These are phyloP conservation scores for Drosophila fulvimacula DNA, from an alignment of 2,888 invertebrate genomes.

Conservation along the genomic window DNA sequence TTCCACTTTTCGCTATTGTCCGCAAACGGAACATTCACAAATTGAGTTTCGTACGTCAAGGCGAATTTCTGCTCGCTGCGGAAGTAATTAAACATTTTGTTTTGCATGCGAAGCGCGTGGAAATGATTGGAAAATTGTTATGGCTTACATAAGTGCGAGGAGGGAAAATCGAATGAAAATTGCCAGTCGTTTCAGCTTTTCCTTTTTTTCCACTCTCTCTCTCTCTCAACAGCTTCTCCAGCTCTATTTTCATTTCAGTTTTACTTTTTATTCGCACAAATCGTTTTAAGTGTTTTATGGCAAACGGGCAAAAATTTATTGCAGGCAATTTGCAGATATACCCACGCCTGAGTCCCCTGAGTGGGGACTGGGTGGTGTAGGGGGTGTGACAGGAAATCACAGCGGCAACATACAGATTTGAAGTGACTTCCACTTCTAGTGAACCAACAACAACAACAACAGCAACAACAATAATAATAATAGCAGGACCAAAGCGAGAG, in stretches of 20 bases:
- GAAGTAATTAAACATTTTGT: slow-evolving; percentile 73
- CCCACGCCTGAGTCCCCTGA: slow-evolving; percentile 12
- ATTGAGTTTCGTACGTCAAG: slow-evolving; percentile 53
- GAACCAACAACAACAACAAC: slow-evolving; percentile 14
- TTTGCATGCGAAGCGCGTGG: slow-evolving; percentile 34
- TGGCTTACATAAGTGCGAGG: slow-evolving; percentile 41
- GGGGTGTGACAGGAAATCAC: slow-evolving; percentile 57
- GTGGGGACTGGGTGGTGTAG: neutral
- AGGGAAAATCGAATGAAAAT: slow-evolving; percentile 42
- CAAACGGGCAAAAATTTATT: slow-evolving; percentile 74
- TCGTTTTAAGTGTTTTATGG: slow-evolving; percentile 79
- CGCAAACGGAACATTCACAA: slow-evolving; percentile 20
- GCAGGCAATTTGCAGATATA: slow-evolving; percentile 74
- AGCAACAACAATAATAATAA: too few relatives aligned
- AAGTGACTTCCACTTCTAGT: slow-evolving; percentile 66
- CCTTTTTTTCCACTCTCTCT: neutral
- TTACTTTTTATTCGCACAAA: slow-evolving; percentile 52
- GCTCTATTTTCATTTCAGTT: slow-evolving; percentile 10
- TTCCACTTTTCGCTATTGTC: slow-evolving; percentile 8
- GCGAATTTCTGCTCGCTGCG: slow-evolving; percentile 37
- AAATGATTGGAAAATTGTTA: slow-evolving; percentile 68
- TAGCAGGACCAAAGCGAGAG: slow-evolving; percentile 23
- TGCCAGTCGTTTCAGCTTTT: slow-evolving; percentile 20
- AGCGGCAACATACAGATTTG: slow-evolving; percentile 61
- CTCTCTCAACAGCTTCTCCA: neutral